A percentile compares a stretch with the other conserved stretches of the same genome.
Evolutionary conservation across 2,888 invertebrate genomes (phyloP).

Genomic region (Chaitophorus viminalis): DNA sequence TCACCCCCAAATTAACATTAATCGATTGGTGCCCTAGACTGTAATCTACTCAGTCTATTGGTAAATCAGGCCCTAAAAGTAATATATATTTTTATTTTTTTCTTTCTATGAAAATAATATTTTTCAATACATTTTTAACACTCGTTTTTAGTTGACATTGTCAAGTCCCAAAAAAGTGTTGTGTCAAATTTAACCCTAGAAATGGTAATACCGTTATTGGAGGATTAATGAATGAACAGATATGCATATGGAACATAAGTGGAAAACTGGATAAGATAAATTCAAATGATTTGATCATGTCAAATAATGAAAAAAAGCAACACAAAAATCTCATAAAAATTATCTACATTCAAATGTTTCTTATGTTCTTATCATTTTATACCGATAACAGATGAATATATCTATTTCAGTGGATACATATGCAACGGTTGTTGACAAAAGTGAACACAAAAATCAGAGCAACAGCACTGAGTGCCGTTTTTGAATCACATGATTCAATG

Average conservation of each 20-base stretch:
- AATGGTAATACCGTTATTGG: constrained; percentile 66
- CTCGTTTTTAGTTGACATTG: constrained; percentile 64
- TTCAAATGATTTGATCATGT: neutral
- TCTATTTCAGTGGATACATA: constrained; percentile 39
- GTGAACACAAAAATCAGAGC: constrained; percentile 63
- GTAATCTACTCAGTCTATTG: too few relatives aligned
- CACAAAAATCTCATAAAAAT: constrained; percentile 5
- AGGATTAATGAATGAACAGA: constrained; percentile 67
- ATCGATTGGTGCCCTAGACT: too few relatives aligned
- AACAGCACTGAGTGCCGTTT: constrained; percentile 64
- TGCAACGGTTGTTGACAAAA: constrained; percentile 64
- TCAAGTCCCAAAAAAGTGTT: constrained; percentile 66
- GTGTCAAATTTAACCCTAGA: constrained; percentile 67
- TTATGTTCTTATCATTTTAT: too few relatives aligned
- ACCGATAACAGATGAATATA: neutral
- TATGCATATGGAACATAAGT: constrained; percentile 67
- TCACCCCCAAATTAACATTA: too few relatives aligned
- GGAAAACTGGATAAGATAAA: constrained; percentile 62
- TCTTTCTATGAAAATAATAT: too few relatives aligned
- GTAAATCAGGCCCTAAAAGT: too few relatives aligned
- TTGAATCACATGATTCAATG: constrained; percentile 65
- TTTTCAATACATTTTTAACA: too few relatives aligned
- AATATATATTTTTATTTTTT: too few relatives aligned
- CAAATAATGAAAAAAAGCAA: constrained; percentile 33
- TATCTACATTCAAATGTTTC: neutral